These are phyloP conservation scores for Sebastes fasciatus DNA, from an alignment of 2,113 vertebrate species.

Conservation along the genomic window DNA sequence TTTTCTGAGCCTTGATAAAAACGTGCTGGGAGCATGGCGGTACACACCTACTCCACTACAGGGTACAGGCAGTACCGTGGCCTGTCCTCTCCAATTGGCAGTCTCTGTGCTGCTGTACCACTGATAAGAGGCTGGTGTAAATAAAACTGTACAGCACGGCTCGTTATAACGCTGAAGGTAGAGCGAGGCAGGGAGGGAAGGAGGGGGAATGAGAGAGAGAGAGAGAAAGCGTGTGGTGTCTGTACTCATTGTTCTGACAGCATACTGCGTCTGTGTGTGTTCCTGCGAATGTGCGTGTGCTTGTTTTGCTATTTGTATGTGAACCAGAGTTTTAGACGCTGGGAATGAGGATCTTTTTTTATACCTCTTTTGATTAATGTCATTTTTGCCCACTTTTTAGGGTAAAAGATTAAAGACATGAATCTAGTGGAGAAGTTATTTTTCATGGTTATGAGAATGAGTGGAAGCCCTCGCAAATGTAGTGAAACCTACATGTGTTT, in stretches of 20 bases:
- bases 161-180: slow-evolving; percentile 65
- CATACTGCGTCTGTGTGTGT: slow-evolving; percentile 70
- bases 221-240: slow-evolving; percentile 87
- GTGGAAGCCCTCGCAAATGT: slow-evolving; percentile 35
- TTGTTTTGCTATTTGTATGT: slow-evolving; percentile 52
- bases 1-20: slow-evolving; percentile 77
- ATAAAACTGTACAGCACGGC: slow-evolving; percentile 94
- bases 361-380: background rate
- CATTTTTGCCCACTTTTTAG: background rate
- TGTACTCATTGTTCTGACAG: slow-evolving; percentile 98
- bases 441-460: slow-evolving; percentile 24
- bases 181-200: slow-evolving; percentile 35
- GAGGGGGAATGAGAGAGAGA: slow-evolving; percentile 25
- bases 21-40: slow-evolving; percentile 76
- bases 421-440: slow-evolving; percentile 7
- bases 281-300: slow-evolving; percentile 19
- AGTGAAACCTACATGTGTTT: background rate
- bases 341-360: background rate
- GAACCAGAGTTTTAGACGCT: slow-evolving; percentile 39
- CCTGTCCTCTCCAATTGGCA: slow-evolving; percentile 94
- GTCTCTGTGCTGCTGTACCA: slow-evolving; percentile 88
- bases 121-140: slow-evolving; percentile 99
- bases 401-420: background rate
- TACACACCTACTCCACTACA: slow-evolving; percentile 87
- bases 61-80: slow-evolving; percentile 92